Conservation (phyloP, 1,140 invertebrate species). For the Melanaphis sacchari region DNA sequence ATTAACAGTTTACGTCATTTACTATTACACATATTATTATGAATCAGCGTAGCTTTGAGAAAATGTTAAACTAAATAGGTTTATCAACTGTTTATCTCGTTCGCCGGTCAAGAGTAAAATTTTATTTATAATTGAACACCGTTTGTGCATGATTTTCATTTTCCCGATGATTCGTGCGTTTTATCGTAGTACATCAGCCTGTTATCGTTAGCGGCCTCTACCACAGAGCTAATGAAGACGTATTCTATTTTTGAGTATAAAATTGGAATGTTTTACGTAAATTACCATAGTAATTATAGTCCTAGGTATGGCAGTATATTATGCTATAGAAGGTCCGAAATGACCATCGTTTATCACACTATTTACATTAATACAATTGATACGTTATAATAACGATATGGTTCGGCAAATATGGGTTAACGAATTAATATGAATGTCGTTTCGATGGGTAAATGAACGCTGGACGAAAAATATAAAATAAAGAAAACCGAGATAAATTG, state of each 20-base stretch:
- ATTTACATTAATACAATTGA: background rate
- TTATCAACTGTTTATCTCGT: background rate
- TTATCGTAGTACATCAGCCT: background rate
- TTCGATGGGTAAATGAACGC: background rate
- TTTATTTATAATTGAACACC: background rate
- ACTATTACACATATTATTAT: background rate
- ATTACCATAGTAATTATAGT: background rate
- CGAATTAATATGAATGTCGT: background rate
- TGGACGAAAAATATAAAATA: background rate
- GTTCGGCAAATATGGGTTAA: background rate
- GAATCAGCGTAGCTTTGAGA: background rate
- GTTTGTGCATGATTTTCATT: background rate
- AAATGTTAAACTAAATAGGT: slow-evolving; percentile 8
- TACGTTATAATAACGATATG: background rate
- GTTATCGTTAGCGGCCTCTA: background rate
- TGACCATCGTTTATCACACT: background rate
- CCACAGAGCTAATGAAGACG: background rate
- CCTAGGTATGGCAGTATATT: background rate
- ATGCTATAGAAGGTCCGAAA: background rate
- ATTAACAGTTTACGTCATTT: background rate
- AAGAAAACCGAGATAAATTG: slow-evolving; percentile 15
- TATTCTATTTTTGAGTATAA: background rate
- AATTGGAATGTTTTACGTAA: background rate
- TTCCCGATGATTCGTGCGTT: background rate
- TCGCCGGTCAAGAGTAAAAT: background rate